A percentile compares a stretch with the other conserved stretches of the same genome.
phyloP scores from a whole-genome alignment of 2,888 invertebrate genomes.

The Hydraecia micacea region DNA sequence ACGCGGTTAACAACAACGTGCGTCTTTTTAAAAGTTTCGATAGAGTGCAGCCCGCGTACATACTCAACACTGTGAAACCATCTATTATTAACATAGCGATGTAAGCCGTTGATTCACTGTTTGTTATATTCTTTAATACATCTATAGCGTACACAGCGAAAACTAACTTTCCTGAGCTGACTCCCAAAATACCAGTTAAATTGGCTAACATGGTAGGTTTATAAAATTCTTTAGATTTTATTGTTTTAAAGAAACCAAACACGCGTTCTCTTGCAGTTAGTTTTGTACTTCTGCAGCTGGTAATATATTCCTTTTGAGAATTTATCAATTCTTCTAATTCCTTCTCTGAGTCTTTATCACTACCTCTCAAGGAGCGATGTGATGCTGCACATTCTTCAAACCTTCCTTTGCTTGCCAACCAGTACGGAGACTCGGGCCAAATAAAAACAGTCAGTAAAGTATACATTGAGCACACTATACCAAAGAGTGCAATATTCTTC shows the following conservation, averaged over 20 bases:
- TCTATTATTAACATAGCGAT: conserved; percentile 76
- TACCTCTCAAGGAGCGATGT: conserved; percentile 70
- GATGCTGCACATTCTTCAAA: no score
- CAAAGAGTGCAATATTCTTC: no score
- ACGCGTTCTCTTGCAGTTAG: conserved; percentile 13
- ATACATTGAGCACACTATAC: no score
- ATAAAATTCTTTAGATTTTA: conserved; percentile 68
- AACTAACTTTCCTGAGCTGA: conserved; percentile 72
- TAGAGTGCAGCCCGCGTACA: conserved; percentile 68
- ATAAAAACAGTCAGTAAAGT: no score
- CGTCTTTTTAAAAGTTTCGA: conserved; percentile 67
- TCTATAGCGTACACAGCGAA: conserved; percentile 74
- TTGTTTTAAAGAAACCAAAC: conserved; percentile 30
- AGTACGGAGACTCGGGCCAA: no score
- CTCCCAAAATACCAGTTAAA: conserved; percentile 54
- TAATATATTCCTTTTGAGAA: conserved; percentile 64
- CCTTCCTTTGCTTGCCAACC: no score
- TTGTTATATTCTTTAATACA: conserved; percentile 73
- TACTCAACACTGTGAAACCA: conserved; percentile 72
- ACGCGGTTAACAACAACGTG: conserved; percentile 64
- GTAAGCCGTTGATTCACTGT: conserved; percentile 70
- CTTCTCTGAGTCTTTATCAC: conserved; percentile 65
- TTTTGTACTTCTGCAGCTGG: conserved; percentile 18
- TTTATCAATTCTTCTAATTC: conserved; percentile 70
- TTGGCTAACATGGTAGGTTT: conserved; percentile 68